Conservation (phyloP, 2,113 vertebrate genomes). For the Cavia porcellus region DNA sequence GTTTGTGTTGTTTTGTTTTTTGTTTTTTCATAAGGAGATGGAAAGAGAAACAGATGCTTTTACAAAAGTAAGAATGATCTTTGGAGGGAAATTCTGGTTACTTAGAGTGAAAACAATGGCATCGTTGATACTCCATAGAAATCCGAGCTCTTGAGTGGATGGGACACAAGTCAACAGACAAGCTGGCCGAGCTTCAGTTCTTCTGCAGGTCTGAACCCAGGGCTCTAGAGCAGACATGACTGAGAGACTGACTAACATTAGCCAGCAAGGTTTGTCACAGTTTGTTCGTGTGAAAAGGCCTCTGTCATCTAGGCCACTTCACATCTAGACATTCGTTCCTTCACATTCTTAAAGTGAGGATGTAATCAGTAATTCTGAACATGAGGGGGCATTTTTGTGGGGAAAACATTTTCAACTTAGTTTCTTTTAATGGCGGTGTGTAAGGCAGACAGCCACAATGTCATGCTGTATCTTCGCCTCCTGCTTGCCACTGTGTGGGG, state of each 20-base stretch:
- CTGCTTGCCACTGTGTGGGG: background rate
- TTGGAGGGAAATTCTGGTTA: background rate
- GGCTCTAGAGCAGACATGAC: too few species aligned
- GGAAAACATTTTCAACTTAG: background rate
- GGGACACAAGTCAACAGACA: background rate
- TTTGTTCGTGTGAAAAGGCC: background rate
- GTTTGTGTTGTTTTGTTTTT: background rate
- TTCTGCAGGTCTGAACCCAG: background rate
- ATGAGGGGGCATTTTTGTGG: too few species aligned
- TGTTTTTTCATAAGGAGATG: background rate
- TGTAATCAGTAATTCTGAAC: background rate
- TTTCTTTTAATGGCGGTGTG: conserved; percentile 10
- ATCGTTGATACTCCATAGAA: background rate
- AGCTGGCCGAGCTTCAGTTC: background rate
- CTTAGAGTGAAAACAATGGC: background rate
- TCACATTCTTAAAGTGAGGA: background rate
- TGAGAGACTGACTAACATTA: background rate
- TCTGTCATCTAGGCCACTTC: accelerated
- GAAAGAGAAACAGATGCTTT: background rate
- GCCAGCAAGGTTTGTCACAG: background rate
- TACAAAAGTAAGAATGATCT: background rate
- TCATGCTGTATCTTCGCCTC: too few species aligned
- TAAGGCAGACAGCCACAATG: background rate
- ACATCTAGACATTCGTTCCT: background rate
- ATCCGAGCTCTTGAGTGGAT: background rate